Conservation (phyloP, 1,140 invertebrate species). For the Drosophila nigromelanica region DNA sequence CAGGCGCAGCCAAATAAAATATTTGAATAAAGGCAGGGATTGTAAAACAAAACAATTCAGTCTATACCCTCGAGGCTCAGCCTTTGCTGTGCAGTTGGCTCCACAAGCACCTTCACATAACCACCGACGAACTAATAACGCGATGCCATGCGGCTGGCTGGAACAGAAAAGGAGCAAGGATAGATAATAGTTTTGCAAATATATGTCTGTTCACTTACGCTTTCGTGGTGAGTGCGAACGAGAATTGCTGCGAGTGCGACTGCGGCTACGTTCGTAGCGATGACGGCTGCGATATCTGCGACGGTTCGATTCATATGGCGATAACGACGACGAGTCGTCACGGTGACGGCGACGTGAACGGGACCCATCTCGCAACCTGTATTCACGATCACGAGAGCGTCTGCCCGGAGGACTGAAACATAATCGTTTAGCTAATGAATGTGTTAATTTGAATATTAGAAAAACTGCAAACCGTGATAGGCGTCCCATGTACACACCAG, state of each 20-base stretch:
- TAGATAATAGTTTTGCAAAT: neutral
- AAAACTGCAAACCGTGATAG: slow-evolving; percentile 86
- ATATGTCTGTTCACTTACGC: slow-evolving; percentile 32
- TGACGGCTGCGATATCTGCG: slow-evolving; percentile 45
- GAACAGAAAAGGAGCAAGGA: too few species aligned
- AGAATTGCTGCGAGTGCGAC: slow-evolving; percentile 44
- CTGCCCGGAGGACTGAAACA: slow-evolving; percentile 7
- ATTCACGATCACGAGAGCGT: slow-evolving; percentile 33
- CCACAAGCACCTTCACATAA: neutral
- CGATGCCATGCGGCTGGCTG: slow-evolving; percentile 33
- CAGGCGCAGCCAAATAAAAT: slow-evolving; percentile 7
- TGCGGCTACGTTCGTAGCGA: slow-evolving; percentile 40
- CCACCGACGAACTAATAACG: slow-evolving; percentile 43
- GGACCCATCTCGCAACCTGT: slow-evolving; percentile 17
- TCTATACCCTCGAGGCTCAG: slow-evolving; percentile 33
- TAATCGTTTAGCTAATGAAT: neutral
- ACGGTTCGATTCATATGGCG: slow-evolving; percentile 21
- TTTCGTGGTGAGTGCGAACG: slow-evolving; percentile 55
- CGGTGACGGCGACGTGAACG: slow-evolving; percentile 33
- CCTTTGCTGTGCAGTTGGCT: slow-evolving; percentile 5
- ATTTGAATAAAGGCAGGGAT: slow-evolving; percentile 2
- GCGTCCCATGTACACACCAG: slow-evolving; percentile 98
- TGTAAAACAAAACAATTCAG: slow-evolving; percentile 30
- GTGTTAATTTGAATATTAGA: neutral
- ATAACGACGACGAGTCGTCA: slow-evolving; percentile 7